A percentile compares a stretch with the other conserved stretches of the same genome.
These are phyloP conservation scores for Tetrax tetrax DNA, from an alignment of 2,113 vertebrate genomes.

Conservation along the genomic window DNA sequence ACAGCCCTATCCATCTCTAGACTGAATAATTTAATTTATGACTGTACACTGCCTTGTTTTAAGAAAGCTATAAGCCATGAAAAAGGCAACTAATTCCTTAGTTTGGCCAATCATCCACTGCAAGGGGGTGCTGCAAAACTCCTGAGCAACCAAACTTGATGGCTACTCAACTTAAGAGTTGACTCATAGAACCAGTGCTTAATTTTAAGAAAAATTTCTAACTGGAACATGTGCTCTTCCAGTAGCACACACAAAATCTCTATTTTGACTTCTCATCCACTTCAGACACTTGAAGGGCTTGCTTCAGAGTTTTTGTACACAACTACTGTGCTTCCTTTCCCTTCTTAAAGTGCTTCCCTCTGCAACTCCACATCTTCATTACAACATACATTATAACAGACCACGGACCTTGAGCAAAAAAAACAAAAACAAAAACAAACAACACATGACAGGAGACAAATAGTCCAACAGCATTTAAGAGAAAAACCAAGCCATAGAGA, in stretches of 20 bases:
- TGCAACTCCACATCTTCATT: not conserved
- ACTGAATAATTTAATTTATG: not conserved
- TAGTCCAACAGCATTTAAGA: not conserved
- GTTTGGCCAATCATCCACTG: not conserved
- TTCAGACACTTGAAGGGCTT: not conserved
- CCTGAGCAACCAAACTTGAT: rapidly evolving
- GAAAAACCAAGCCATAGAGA: not conserved
- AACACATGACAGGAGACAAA: not conserved
- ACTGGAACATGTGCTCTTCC: not conserved
- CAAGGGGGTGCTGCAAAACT: not conserved
- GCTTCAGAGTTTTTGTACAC: not conserved
- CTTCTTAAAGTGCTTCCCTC: not conserved
- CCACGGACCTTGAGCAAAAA: not conserved
- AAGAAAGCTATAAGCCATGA: not conserved
- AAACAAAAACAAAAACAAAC: not conserved
- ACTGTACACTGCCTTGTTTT: not conserved
- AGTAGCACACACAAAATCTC: not conserved
- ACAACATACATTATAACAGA: not conserved
- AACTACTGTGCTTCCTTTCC: not conserved
- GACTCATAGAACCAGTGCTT: not conserved
- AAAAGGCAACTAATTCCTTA: not conserved
- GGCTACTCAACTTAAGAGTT: not conserved
- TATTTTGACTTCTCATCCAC: not conserved
- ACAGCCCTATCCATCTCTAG: not conserved
- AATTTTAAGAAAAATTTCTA: not conserved